Evolutionary conservation across 2,113 vertebrate species (phyloP).

Genomic region (Emydocephalus ijimae): DNA sequence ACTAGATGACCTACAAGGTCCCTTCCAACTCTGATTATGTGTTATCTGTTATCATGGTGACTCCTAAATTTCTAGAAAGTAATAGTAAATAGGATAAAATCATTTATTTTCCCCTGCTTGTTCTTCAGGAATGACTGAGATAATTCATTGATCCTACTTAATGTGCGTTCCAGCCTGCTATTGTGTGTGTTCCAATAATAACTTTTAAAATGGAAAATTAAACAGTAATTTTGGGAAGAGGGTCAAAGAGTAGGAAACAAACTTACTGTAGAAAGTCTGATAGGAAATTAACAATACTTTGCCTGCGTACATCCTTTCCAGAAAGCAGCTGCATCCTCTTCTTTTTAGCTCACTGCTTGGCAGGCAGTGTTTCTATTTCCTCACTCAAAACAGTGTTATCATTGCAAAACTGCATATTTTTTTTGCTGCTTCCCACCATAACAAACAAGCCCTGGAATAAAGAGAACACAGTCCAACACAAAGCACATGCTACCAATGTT

Average conservation of each 20-base stretch:
- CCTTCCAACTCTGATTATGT: too few relatives aligned
- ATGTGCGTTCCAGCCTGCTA: neutral
- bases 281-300: neutral
- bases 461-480: neutral
- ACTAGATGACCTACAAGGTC: too few relatives aligned
- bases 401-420: neutral
- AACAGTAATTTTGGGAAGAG: neutral
- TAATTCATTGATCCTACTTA: neutral
- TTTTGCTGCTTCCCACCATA: neutral
- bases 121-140: neutral
- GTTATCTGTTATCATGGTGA: too few relatives aligned
- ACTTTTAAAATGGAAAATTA: neutral
- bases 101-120: neutral
- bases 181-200: neutral
- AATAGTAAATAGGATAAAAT: neutral
- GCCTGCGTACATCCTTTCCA: neutral
- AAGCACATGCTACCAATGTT: conserved; percentile 8
- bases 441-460: neutral
- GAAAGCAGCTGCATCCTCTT: neutral
- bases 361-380: neutral
- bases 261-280: accelerated
- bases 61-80: neutral
- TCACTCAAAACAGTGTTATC: conserved; percentile 18
- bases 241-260: conserved; percentile 10
- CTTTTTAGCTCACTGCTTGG: conserved; percentile 24